Evolutionary conservation across 2,797 vertebrate species (phyloP).

Genomic region (Balearica regulorum): DNA sequence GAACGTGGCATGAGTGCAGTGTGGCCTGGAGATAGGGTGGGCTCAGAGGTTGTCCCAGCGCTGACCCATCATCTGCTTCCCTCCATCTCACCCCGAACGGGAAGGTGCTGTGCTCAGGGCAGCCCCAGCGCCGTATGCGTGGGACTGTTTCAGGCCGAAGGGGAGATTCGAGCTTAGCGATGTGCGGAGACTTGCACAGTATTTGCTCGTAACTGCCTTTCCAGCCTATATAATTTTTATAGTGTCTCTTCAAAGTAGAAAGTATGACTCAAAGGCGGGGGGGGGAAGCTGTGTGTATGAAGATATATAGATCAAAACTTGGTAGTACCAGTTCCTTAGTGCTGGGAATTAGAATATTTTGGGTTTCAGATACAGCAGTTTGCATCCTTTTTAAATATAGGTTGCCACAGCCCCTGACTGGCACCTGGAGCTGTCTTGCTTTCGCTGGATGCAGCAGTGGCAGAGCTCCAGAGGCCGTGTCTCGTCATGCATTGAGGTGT

Average conservation of each 20-base stretch:
- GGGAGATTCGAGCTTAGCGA: accelerated
- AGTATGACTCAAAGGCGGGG: neutral
- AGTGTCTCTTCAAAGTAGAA: neutral
- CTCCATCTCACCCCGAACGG: accelerated
- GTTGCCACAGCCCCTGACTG: neutral
- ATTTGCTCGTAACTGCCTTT: neutral
- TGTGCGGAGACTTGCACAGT: neutral
- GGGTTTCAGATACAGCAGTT: neutral
- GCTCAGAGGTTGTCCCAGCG: neutral
- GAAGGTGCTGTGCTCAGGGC: neutral
- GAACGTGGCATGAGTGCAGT: neutral
- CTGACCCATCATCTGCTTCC: neutral
- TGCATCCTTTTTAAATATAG: neutral
- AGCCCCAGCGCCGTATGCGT: accelerated
- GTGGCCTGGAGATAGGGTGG: accelerated
- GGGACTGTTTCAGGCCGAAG: neutral
- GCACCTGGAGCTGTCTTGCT: neutral
- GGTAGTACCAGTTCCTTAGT: neutral
- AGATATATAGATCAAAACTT: neutral
- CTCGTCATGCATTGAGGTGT: accelerated
- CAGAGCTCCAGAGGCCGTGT: neutral
- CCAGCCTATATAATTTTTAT: neutral
- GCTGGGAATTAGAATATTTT: neutral
- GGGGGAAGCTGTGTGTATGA: neutral
- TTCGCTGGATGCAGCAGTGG: accelerated